phyloP scores from a whole-genome alignment of 2,113 vertebrate genomes.

The Anas platyrhynchos region DNA sequence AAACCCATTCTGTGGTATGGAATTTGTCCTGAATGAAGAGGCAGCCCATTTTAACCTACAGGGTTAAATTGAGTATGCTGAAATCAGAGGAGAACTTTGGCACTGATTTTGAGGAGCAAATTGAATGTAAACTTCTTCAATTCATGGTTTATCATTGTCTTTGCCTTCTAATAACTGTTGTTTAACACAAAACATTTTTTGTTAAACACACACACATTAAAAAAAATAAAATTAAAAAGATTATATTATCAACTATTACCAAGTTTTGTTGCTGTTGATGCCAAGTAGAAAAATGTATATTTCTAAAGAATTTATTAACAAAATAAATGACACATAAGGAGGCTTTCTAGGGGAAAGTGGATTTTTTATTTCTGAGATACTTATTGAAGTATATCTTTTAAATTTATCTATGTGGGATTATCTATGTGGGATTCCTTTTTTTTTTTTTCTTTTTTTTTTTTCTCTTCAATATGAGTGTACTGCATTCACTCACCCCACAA shows the following conservation, averaged over 20 bases:
- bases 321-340: neutral
- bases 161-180: neutral
- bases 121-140: neutral
- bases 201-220: too few species aligned
- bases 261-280: neutral
- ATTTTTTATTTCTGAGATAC: neutral
- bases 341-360: neutral
- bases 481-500: neutral
- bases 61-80: neutral
- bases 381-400: neutral
- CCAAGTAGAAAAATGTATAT: neutral
- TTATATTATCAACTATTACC: neutral
- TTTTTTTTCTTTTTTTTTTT: neutral
- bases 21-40: neutral
- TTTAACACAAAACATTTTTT: neutral
- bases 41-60: neutral
- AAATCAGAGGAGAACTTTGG: neutral
- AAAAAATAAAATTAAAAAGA: too few species aligned
- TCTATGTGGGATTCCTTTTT: neutral
- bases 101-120: neutral
- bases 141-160: neutral
- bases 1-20: neutral
- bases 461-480: neutral
- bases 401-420: neutral
- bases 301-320: neutral